These are phyloP conservation scores for Bhutanitis thaidina DNA, from an alignment of 2,888 invertebrate genomes.

Conservation along the genomic window DNA sequence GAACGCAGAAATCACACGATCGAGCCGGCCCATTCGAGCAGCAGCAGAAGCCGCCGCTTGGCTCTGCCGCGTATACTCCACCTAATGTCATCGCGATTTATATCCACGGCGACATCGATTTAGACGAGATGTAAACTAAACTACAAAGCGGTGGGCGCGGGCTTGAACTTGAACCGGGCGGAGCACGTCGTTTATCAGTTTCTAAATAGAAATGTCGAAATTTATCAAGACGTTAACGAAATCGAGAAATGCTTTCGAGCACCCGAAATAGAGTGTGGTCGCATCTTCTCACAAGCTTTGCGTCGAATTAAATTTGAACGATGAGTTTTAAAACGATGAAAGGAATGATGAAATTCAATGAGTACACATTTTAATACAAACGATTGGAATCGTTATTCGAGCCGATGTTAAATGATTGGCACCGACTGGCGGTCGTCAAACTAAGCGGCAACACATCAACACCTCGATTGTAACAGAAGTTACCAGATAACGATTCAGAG, in stretches of 20 bases:
- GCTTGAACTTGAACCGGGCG: neutral
- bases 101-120: constrained; percentile 17
- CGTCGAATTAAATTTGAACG: neutral
- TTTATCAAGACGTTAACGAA: no score
- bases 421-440: neutral
- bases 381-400: no score
- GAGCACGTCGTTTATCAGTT: neutral
- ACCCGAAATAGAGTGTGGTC: neutral
- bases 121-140: neutral
- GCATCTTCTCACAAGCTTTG: neutral
- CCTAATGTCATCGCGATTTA: constrained; percentile 3
- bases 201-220: neutral
- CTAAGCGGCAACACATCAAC: neutral
- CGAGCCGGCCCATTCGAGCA: no score
- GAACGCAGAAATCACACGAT: no score
- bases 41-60: no score
- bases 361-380: no score
- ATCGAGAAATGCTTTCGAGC: no score
- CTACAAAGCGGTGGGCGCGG: neutral
- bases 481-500: neutral
- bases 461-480: neutral
- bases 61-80: no score
- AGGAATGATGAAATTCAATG: no score
- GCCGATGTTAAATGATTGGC: constrained; percentile 11
- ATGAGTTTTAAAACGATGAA: no score